Evolutionary conservation across 1,140 invertebrate species (phyloP).

Genomic region (Drosophila sproati): DNA sequence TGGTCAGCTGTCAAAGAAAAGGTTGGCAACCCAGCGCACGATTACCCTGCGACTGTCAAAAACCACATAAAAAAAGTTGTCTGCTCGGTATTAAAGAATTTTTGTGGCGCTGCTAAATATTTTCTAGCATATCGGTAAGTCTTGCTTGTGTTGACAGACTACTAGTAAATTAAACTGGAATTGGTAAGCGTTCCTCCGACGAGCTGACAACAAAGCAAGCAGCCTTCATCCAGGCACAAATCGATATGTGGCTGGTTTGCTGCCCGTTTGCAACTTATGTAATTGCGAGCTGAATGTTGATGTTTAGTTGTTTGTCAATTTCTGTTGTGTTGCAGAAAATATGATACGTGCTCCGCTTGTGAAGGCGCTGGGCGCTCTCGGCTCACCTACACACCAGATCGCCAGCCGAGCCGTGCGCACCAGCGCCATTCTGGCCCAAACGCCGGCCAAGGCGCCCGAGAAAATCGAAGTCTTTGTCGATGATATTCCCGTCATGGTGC

Average conservation of each 20-base stretch:
- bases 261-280: constrained; percentile 68
- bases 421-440: constrained; percentile 84
- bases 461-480: constrained; percentile 99
- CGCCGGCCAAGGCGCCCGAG: constrained; percentile 88
- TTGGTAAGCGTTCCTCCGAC: background rate
- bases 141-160: background rate
- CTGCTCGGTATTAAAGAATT: constrained; percentile 68
- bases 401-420: constrained; percentile 79
- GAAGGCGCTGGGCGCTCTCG: constrained; percentile 80
- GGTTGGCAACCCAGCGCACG: constrained; percentile 63
- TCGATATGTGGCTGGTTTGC: constrained; percentile 36
- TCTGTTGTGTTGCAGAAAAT: constrained; percentile 67
- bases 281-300: constrained; percentile 55
- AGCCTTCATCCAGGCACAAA: background rate
- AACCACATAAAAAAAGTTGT: constrained; percentile 72
- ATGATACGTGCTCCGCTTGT: constrained; percentile 84
- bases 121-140: constrained; percentile 78
- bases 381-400: constrained; percentile 81
- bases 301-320: constrained; percentile 50
- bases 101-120: constrained; percentile 68
- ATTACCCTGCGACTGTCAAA: constrained; percentile 72
- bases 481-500: constrained; percentile 96
- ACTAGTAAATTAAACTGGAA: constrained; percentile 4
- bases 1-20: constrained; percentile 47
- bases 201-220: background rate